phyloP scores from a whole-genome alignment of 2,888 invertebrate genomes.

The Sinelater perroti region DNA sequence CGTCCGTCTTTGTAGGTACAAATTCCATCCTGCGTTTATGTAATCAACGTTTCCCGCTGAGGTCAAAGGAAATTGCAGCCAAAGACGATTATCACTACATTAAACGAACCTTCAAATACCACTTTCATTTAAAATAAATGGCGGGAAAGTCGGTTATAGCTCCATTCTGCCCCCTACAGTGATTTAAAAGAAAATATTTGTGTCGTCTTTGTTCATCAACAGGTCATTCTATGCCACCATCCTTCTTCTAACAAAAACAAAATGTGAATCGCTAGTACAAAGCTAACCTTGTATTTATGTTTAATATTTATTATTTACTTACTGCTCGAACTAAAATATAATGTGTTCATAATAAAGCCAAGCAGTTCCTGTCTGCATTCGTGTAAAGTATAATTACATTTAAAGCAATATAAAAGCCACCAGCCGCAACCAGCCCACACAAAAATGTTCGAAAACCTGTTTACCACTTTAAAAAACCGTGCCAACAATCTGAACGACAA shows the following conservation, averaged over 20 bases:
- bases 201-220: not conserved
- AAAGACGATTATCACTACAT: no score
- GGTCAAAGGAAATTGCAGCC: slow-evolving; percentile 9
- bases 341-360: not conserved
- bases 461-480: slow-evolving; percentile 60
- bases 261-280: slow-evolving; percentile 16
- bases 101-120: no score
- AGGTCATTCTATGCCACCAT: not conserved
- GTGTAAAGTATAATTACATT: not conserved
- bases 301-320: not conserved
- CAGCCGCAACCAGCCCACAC: not conserved
- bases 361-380: not conserved
- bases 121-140: not conserved
- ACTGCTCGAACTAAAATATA: not conserved
- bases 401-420: not conserved
- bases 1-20: not conserved
- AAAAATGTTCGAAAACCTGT: slow-evolving; percentile 62
- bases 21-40: not conserved
- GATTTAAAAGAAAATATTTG: not conserved
- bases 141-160: not conserved
- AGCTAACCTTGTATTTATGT: slow-evolving; percentile 25
- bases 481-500: slow-evolving; percentile 60
- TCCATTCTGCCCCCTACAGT: not conserved
- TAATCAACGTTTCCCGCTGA: slow-evolving; percentile 6
- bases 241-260: not conserved